phyloP scores from a whole-genome alignment of 1,140 invertebrate species.

The Gonatopus flavifemur region DNA sequence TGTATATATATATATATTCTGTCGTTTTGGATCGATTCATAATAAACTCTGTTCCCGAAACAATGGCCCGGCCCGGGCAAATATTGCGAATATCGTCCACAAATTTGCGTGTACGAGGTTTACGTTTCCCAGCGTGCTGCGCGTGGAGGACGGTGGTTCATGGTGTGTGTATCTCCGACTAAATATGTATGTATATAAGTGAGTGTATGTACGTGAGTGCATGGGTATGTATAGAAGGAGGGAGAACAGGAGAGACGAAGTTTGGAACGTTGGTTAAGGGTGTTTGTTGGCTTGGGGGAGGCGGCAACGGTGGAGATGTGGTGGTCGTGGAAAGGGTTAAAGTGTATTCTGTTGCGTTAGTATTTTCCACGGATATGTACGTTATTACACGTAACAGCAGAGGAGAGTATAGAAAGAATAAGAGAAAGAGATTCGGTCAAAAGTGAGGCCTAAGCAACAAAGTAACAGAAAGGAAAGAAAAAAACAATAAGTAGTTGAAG shows the following conservation, averaged over 20 bases:
- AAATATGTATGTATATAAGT: too few species aligned
- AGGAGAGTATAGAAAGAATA: slow-evolving; percentile 35
- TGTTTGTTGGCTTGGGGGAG: slow-evolving; percentile 5
- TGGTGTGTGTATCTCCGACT: too few species aligned
- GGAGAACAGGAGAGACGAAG: slow-evolving; percentile 9
- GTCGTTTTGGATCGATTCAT: slow-evolving; percentile 49
- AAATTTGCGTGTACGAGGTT: slow-evolving; percentile 52
- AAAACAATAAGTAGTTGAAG: slow-evolving; percentile 21
- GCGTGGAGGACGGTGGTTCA: too few species aligned
- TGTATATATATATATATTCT: too few species aligned
- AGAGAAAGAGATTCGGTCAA: too few species aligned
- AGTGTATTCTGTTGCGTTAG: slow-evolving; percentile 41
- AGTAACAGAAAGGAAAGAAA: slow-evolving; percentile 20
- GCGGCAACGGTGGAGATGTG: slow-evolving; percentile 8
- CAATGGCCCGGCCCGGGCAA: slow-evolving; percentile 50
- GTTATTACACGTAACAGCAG: slow-evolving; percentile 29
- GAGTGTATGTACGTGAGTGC: too few species aligned
- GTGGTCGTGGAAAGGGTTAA: slow-evolving; percentile 23
- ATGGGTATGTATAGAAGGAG: slow-evolving; percentile 2
- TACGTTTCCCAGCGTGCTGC: slow-evolving; percentile 36
- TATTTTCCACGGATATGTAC: slow-evolving; percentile 39
- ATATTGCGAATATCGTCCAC: slow-evolving; percentile 51
- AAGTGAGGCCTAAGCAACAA: slow-evolving; percentile 47
- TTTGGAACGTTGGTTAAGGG: slow-evolving; percentile 18
- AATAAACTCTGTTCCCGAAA: slow-evolving; percentile 50